Percentiles rank a stretch among this genome's conserved stretches.
Conservation (phyloP, 1,140 invertebrate species). For the Drosophila mauritiana region DNA sequence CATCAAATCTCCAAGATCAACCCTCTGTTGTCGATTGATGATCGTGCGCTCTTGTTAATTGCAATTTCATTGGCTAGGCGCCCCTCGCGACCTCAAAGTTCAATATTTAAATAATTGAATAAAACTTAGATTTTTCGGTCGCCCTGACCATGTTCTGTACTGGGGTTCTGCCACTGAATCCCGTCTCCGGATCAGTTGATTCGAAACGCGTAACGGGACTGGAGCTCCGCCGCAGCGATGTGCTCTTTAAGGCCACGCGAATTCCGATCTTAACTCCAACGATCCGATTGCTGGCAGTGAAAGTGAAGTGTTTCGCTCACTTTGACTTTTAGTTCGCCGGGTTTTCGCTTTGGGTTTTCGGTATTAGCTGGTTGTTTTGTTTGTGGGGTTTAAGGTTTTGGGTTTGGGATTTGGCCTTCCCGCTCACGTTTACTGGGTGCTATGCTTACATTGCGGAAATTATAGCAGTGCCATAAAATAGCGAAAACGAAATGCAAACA, state of each 20-base stretch:
- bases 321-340: slow-evolving; percentile 35
- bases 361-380: slow-evolving; percentile 25
- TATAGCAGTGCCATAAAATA: slow-evolving; percentile 58
- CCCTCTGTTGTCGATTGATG: slow-evolving; percentile 16
- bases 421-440: slow-evolving; percentile 36
- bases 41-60: slow-evolving; percentile 67
- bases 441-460: slow-evolving; percentile 51
- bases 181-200: slow-evolving; percentile 45
- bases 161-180: slow-evolving; percentile 31
- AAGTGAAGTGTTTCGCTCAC: slow-evolving; percentile 54
- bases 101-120: slow-evolving; percentile 80
- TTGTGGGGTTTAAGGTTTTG: not conserved
- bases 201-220: slow-evolving; percentile 59
- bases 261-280: slow-evolving; percentile 28
- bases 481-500: slow-evolving; percentile 19
- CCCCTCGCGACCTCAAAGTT: slow-evolving; percentile 51
- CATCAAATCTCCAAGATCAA: not conserved
- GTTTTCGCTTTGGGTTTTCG: slow-evolving; percentile 24
- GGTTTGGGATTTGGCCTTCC: slow-evolving; percentile 17
- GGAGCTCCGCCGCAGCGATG: slow-evolving; percentile 35
- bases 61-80: slow-evolving; percentile 68
- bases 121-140: slow-evolving; percentile 71
- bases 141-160: slow-evolving; percentile 18
- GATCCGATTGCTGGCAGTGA: slow-evolving; percentile 46
- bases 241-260: slow-evolving; percentile 43